Conservation (phyloP, 1,140 invertebrate genomes). For the Tetramorium alpestre region DNA sequence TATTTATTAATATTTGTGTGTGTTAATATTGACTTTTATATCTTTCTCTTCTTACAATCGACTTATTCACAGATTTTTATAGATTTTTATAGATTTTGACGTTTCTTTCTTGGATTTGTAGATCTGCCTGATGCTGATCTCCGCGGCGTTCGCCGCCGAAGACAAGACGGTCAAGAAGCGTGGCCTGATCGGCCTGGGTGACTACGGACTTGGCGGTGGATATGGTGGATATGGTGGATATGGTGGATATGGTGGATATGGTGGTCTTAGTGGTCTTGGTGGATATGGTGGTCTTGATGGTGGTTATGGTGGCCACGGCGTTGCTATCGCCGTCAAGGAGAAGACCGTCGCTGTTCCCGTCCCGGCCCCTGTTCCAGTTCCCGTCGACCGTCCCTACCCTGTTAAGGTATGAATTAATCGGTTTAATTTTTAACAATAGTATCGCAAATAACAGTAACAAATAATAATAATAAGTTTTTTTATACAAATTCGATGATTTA, state of each 20-base stretch:
- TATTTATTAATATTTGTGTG: neutral
- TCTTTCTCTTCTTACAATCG: neutral
- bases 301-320: constrained; percentile 47
- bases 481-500: neutral
- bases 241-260: neutral
- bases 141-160: constrained; percentile 77
- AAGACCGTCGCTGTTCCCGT: constrained; percentile 77
- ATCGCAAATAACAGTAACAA: neutral
- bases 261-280: neutral
- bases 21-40: neutral
- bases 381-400: constrained; percentile 82
- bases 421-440: neutral
- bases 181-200: constrained; percentile 73
- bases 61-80: neutral
- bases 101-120: constrained; percentile 55
- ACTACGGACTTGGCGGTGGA: neutral
- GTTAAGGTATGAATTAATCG: constrained; percentile 78
- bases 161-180: constrained; percentile 82
- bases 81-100: neutral
- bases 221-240: constrained; percentile 42
- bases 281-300: neutral
- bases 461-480: neutral
- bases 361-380: constrained; percentile 76
- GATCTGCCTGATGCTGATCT: constrained; percentile 82
- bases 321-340: constrained; percentile 56